These are phyloP conservation scores for Drosophila lini DNA, from an alignment of 1,140 invertebrate genomes.

Conservation along the genomic window DNA sequence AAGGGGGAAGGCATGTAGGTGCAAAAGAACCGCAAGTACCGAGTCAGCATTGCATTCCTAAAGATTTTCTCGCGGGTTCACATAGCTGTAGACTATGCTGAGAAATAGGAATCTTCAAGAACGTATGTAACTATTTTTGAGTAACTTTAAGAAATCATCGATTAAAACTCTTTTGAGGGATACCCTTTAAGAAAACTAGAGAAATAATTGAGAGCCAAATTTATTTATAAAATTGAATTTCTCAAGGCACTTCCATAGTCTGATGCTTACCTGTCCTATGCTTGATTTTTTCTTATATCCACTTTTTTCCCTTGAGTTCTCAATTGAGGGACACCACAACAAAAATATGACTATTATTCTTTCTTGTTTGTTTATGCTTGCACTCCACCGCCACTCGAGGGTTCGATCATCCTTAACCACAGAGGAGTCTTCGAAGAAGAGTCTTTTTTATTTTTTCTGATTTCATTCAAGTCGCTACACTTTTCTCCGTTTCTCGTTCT, in stretches of 20 bases:
- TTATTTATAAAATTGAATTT: background rate
- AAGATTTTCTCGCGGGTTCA: constrained; percentile 34
- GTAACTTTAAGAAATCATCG: background rate
- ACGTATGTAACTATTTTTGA: too few species aligned
- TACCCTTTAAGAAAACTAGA: background rate
- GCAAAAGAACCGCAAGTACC: constrained; percentile 38
- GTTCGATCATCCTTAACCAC: constrained; percentile 61
- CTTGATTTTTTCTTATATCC: constrained; percentile 52
- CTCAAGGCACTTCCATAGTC: background rate
- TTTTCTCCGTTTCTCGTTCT: constrained; percentile 53
- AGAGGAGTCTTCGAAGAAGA: constrained; percentile 31
- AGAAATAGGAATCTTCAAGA: background rate
- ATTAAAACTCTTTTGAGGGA: background rate
- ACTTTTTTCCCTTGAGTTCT: constrained; percentile 41
- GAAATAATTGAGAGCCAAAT: background rate
- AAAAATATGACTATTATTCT: constrained; percentile 43
- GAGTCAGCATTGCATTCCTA: constrained; percentile 43
- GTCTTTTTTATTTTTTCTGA: constrained; percentile 8
- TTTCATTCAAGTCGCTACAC: constrained; percentile 9
- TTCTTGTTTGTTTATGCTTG: constrained; percentile 28
- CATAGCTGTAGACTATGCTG: constrained; percentile 28
- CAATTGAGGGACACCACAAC: constrained; percentile 40
- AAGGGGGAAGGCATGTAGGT: background rate
- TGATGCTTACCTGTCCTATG: constrained; percentile 34
- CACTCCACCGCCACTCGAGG: constrained; percentile 68